Conservation (phyloP, 1,140 invertebrate species). For the Drosophila sucinea region DNA sequence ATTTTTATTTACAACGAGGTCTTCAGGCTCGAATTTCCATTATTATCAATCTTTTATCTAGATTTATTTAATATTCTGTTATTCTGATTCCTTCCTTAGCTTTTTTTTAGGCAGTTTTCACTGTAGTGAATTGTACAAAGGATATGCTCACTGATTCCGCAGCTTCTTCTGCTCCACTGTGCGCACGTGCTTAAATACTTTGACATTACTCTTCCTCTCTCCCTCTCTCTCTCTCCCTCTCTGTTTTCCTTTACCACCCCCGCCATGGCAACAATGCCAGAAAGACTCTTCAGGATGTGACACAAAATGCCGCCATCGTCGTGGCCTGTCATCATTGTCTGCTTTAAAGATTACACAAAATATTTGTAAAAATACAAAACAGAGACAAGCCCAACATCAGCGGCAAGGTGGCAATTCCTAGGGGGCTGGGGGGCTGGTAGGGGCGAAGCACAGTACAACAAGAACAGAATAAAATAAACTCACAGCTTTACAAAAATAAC, state of each 20-base stretch:
- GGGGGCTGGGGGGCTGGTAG: background rate
- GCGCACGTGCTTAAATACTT: conserved; percentile 80
- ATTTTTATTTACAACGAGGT: too few relatives aligned
- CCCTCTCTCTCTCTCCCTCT: background rate
- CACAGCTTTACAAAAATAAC: conserved; percentile 79
- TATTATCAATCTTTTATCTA: too few relatives aligned
- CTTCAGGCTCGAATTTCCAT: too few relatives aligned
- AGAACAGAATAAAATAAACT: conserved; percentile 66
- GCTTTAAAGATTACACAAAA: conserved; percentile 82
- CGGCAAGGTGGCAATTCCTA: background rate
- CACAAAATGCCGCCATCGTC: conserved; percentile 81
- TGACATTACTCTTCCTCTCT: conserved; percentile 39
- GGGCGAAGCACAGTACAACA: conserved; percentile 1
- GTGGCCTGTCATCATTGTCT: conserved; percentile 79
- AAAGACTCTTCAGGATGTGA: conserved; percentile 76
- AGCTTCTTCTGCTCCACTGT: conserved; percentile 54
- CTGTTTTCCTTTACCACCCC: background rate
- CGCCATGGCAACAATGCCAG: conserved; percentile 8
- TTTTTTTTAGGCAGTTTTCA: background rate
- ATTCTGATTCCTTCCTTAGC: background rate
- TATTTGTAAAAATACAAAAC: conserved; percentile 82
- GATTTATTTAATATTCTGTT: background rate
- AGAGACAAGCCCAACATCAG: conserved; percentile 52
- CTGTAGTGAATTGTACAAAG: background rate
- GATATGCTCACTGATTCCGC: background rate